Evolutionary conservation across 2,797 vertebrate species (phyloP).

Genomic region (Ceryle rudis): DNA sequence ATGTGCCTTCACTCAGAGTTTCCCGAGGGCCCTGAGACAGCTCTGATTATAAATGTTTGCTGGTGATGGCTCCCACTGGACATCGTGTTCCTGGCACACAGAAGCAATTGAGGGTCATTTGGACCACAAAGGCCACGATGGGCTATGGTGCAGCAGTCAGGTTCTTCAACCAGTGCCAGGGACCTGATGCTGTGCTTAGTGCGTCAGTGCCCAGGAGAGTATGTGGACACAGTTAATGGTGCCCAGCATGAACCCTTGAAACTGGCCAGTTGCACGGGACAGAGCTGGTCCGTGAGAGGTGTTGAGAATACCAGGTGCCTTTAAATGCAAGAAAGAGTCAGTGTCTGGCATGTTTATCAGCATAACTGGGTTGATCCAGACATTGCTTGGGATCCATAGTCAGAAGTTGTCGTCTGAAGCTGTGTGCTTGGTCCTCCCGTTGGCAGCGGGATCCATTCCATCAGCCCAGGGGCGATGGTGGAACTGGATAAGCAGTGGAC

Average conservation of each 20-base stretch:
- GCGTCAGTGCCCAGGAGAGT: not conserved
- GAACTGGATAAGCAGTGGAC: not conserved
- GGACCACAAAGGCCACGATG: not conserved
- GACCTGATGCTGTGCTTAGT: not conserved
- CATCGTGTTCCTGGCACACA: not conserved
- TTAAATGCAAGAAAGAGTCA: not conserved
- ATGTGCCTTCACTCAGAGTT: constrained; percentile 36
- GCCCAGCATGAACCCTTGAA: not conserved
- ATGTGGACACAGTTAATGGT: not conserved
- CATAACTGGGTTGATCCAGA: not conserved
- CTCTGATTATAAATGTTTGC: constrained; percentile 34
- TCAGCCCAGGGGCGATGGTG: not conserved
- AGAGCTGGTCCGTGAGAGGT: not conserved
- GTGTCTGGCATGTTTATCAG: not conserved
- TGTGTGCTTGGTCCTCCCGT: accelerated
- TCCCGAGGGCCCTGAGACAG: not conserved
- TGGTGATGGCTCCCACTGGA: constrained; percentile 51
- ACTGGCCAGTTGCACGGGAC: accelerated
- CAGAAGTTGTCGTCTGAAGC: not conserved
- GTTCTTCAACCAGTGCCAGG: not conserved
- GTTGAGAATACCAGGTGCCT: not conserved
- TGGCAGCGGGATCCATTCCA: not conserved
- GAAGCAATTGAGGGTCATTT: constrained; percentile 54
- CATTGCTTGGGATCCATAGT: not conserved
- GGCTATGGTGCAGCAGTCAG: not conserved